Evolutionary conservation across 2,888 invertebrate species (phyloP).

Genomic region (Drosophila parthenogenetica): DNA sequence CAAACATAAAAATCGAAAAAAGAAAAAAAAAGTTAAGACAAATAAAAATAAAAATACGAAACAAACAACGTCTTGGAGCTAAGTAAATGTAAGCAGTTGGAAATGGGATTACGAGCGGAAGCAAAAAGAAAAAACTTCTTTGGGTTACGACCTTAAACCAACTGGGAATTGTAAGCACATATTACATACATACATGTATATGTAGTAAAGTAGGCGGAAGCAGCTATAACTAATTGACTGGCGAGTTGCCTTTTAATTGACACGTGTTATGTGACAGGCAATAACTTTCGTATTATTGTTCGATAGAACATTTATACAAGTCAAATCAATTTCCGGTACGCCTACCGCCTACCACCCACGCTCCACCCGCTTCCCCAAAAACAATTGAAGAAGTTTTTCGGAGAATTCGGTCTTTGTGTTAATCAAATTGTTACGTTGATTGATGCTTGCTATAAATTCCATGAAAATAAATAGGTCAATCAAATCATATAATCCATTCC

Average conservation of each 20-base stretch:
- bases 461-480: constrained; percentile 20
- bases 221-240: constrained; percentile 7
- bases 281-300: constrained; percentile 4
- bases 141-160: constrained; percentile 5
- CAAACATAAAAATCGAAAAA: constrained; percentile 23
- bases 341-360: too few species aligned
- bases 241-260: constrained; percentile 7
- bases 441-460: constrained; percentile 32
- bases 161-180: constrained; percentile 9
- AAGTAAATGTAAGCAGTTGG: constrained; percentile 38
- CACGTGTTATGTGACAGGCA: constrained; percentile 8
- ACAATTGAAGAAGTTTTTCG: not conserved
- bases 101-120: constrained; percentile 1
- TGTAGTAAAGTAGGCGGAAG: too few species aligned
- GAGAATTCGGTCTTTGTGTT: constrained; percentile 5
- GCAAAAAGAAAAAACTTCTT: not conserved
- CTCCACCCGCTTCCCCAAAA: not conserved
- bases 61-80: constrained; percentile 4
- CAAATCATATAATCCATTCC: constrained; percentile 37
- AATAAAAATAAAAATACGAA: constrained; percentile 3
- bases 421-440: constrained; percentile 29
- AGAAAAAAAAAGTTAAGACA: constrained; percentile 15
- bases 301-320: constrained; percentile 5
- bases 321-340: constrained; percentile 3
- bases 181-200: too few species aligned